Percentiles rank a stretch among this genome's conserved stretches.
Evolutionary conservation across 2,888 invertebrate genomes (phyloP).

Genomic region (Digitonthophagus gazella): DNA sequence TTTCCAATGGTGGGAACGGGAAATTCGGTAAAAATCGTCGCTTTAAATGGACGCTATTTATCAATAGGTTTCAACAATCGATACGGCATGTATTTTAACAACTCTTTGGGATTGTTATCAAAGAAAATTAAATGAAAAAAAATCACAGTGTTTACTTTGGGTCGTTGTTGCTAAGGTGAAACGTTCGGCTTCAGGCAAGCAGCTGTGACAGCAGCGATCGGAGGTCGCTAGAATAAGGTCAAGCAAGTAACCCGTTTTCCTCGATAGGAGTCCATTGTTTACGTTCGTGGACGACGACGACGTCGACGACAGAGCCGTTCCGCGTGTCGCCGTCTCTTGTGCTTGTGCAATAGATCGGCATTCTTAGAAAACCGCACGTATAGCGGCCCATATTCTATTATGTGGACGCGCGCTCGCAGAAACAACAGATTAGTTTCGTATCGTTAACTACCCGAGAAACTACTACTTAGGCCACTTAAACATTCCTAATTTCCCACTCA

Average conservation of each 20-base stretch:
- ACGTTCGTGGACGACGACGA: conserved; percentile 21
- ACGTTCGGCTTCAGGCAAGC: conserved; percentile 17
- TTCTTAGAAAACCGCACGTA: not conserved
- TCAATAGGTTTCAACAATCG: too few relatives aligned
- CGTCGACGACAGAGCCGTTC: not conserved
- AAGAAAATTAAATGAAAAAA: not conserved
- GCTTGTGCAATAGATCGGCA: not conserved
- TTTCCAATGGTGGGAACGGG: not conserved
- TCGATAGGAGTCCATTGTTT: conserved; percentile 48
- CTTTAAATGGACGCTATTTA: too few relatives aligned
- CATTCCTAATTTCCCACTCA: not conserved
- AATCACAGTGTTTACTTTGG: not conserved
- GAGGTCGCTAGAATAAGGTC: conserved; percentile 51
- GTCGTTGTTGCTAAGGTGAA: conserved; percentile 32
- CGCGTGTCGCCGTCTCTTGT: not conserved
- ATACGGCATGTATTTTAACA: too few relatives aligned
- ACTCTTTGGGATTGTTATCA: not conserved
- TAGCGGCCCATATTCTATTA: not conserved
- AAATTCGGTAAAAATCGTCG: too few relatives aligned
- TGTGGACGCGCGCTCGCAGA: not conserved
- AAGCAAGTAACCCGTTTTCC: conserved; percentile 50
- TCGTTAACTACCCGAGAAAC: not conserved
- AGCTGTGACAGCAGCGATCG: conserved; percentile 41
- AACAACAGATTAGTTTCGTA: not conserved
- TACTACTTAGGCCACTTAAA: too few relatives aligned